Percentiles rank a stretch among this genome's conserved stretches.
Conservation (phyloP, 2,113 vertebrate genomes). For the Falco punctatus region DNA sequence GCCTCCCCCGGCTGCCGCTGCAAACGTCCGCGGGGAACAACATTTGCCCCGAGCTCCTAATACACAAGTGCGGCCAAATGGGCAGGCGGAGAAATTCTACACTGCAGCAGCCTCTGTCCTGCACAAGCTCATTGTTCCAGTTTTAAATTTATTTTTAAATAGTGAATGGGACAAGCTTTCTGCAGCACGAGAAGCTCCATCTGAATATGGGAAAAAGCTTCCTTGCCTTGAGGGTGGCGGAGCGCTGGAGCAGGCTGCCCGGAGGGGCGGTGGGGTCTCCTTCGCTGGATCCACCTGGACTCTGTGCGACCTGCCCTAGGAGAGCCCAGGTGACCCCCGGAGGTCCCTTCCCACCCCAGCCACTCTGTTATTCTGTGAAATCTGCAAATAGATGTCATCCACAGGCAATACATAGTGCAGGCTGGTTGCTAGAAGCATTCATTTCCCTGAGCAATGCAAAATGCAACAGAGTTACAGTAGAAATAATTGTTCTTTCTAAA, state of each 20-base stretch:
- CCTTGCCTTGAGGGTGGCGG: no score
- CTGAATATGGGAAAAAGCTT: no score
- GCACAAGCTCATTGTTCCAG: not conserved
- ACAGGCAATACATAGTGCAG: not conserved
- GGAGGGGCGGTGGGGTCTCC: no score
- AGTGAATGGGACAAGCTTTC: not conserved
- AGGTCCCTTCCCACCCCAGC: no score
- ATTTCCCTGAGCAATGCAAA: not conserved
- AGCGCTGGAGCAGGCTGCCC: no score
- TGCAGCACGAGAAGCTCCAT: no score
- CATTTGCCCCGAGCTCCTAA: constrained; percentile 73
- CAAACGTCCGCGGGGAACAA: constrained; percentile 78
- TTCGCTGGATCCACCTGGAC: no score
- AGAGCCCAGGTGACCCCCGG: no score
- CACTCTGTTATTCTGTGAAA: not conserved
- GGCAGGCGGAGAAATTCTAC: not conserved
- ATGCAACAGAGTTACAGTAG: not conserved
- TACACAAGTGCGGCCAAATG: not conserved
- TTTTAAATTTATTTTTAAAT: not conserved
- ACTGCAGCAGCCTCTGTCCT: not conserved
- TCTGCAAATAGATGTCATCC: not conserved
- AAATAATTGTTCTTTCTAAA: not conserved
- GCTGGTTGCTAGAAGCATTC: not conserved
- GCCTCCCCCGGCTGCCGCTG: constrained; percentile 30
- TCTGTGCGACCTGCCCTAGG: no score